Base-by-base conservation (phyloP, 92 coral and sea anemone genomes). In the Chrysogorgia sp. region DNA sequence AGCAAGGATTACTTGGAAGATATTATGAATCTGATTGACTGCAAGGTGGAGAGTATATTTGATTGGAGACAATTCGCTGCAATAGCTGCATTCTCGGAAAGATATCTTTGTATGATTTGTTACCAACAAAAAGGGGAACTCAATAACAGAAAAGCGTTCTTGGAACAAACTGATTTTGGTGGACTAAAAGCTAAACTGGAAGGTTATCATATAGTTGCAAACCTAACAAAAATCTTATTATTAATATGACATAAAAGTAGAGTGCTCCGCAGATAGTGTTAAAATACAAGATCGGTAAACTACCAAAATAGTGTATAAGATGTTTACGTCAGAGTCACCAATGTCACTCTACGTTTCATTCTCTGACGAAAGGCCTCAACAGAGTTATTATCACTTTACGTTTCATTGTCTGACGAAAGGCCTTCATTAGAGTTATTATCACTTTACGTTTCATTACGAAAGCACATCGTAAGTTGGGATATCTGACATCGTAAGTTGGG, bases 121-220 rank as follows among this genome's bases (percentile, higher is more conserved):
- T 59, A 89, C 81, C 92, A 87, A 58, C 88, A 89, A 28, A 79
- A 62, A 2, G 71, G 74, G 23, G 91, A 87, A 63, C 24, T 53
- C 40, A 72, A 52, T 28, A 24, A 0, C 13, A 78, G 81, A 20
- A 77, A 92, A 81, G 76, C 86, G 65, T 88, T 91, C 3, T 71
- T 94, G 53, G 98, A 94, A 76, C 94, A 91, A 75, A 94, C 98
- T 7, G 98, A 94, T 85, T 94, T 94, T 64, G 88, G 91, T 31
- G 98, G 92, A 3, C 87, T 94, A 68, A 83, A 83, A 66, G 87
- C 96, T 91, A 94, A 94, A 75, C 89, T 94, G 0, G 98, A 91
- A 28, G 97, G 98, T 2, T 94, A 90, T 78, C 21, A 50, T 40
- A 84, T 94, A 58, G 84, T 90, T 28, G 71, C 76, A 17, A 83